Percentiles rank a stretch among this genome's conserved stretches.
These are phyloP conservation scores for Heterotilapia buettikoferi DNA, from an alignment of 2,113 vertebrate genomes.

Conservation along the genomic window DNA sequence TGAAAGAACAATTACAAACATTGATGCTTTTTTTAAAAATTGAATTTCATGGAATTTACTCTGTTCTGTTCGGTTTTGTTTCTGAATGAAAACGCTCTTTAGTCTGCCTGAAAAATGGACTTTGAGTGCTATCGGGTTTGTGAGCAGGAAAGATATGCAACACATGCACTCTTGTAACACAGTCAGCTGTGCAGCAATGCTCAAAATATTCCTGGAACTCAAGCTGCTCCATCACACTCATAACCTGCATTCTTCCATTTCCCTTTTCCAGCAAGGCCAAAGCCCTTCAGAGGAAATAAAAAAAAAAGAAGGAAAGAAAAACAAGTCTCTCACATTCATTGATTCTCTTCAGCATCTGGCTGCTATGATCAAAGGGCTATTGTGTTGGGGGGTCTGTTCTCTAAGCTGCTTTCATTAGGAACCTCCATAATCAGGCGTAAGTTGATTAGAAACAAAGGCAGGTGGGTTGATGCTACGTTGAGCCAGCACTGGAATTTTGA, in stretches of 20 bases:
- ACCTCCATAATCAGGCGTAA: conserved; percentile 30
- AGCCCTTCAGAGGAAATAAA: neutral
- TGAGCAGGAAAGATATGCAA: conserved; percentile 7
- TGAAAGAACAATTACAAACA: neutral
- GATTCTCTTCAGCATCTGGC: neutral
- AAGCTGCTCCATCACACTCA: neutral
- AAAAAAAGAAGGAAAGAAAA: neutral
- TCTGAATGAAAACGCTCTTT: neutral
- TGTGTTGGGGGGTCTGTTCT: conserved; percentile 15
- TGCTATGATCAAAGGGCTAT: conserved; percentile 22
- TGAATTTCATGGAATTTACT: neutral
- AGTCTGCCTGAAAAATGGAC: neutral
- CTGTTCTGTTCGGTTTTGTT: neutral
- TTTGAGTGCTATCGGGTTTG: neutral
- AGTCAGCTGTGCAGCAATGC: neutral
- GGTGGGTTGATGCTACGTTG: conserved; percentile 39
- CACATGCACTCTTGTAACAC: neutral
- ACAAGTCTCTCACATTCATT: neutral
- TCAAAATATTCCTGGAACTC: conserved; percentile 46
- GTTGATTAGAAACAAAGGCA: conserved; percentile 57
- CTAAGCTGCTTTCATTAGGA: conserved; percentile 48
- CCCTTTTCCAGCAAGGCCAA: conserved; percentile 22
- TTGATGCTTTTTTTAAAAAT: fast-evolving
- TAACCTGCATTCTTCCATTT: conserved; percentile 53
- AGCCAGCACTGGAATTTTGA: conserved; percentile 39